Conservation (phyloP, 2,113 vertebrate genomes). For the Hemibagrus wyckioides region DNA sequence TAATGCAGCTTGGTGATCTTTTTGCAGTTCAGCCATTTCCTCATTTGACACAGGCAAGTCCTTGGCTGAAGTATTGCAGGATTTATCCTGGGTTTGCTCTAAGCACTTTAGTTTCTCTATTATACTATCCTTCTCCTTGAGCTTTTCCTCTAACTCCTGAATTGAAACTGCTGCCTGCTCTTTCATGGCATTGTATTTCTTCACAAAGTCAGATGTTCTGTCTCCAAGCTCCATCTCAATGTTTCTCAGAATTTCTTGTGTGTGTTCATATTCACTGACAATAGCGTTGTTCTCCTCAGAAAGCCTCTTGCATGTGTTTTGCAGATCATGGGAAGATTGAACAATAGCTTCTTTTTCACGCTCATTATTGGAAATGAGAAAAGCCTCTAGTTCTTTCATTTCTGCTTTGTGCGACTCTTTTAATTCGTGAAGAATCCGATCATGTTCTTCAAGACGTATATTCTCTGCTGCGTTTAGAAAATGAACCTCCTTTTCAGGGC, state of each 20-base stretch:
- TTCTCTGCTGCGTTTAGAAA: constrained; percentile 52
- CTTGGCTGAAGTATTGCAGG: constrained; percentile 61
- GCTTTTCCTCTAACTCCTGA: constrained; percentile 80
- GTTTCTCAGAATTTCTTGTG: constrained; percentile 79
- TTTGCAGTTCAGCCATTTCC: constrained; percentile 68
- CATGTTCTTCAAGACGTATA: constrained; percentile 57
- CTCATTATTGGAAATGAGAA: constrained; percentile 65
- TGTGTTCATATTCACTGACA: constrained; percentile 76
- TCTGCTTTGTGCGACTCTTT: constrained; percentile 71
- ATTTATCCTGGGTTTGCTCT: constrained; percentile 67
- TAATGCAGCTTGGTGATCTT: constrained; percentile 60
- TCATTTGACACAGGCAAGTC: constrained; percentile 62
- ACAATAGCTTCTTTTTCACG: constrained; percentile 70
- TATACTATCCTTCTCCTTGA: constrained; percentile 79
- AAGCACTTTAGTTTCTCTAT: constrained; percentile 74
- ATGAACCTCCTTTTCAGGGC: constrained; percentile 74
- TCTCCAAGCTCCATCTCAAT: constrained; percentile 83
- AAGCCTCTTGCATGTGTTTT: constrained; percentile 74
- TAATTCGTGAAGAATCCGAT: constrained; percentile 64
- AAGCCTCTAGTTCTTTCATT: constrained; percentile 68
- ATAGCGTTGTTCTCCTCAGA: constrained; percentile 82
- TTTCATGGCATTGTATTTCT: constrained; percentile 85
- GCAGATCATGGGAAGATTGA: constrained; percentile 75
- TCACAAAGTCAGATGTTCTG: constrained; percentile 83
- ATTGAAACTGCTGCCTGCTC: constrained; percentile 81